Percentiles rank a stretch among this genome's conserved stretches.
phyloP scores from a whole-genome alignment of 2,113 vertebrate species.

The Rhinolophus sinicus region DNA sequence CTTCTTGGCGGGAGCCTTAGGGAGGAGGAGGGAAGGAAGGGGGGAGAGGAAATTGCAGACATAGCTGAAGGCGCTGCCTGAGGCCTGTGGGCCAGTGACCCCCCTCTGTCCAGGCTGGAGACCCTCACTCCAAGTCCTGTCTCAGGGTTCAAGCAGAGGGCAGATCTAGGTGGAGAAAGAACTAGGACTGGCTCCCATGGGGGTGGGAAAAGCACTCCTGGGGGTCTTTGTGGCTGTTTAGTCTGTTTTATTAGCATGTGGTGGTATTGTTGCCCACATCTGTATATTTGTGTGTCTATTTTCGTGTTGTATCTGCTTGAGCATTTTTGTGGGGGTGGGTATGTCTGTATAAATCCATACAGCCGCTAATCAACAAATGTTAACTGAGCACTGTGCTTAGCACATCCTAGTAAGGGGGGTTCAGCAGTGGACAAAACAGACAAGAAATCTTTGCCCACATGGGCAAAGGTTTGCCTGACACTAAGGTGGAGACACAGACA shows the following conservation, averaged over 20 bases:
- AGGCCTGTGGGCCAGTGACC: conserved; percentile 49
- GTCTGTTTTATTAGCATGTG: neutral
- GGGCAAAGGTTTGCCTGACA: neutral
- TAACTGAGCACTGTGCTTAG: neutral
- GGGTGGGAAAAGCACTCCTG: neutral
- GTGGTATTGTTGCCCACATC: neutral
- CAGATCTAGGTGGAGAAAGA: conserved; percentile 40
- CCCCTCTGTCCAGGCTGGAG: neutral
- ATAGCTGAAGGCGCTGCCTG: conserved; percentile 87
- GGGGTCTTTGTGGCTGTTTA: neutral
- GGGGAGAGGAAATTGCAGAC: conserved; percentile 87
- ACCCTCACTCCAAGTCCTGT: neutral
- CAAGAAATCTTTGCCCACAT: neutral
- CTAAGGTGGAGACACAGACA: neutral
- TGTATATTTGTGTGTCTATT: neutral
- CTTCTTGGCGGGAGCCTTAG: conserved; percentile 87
- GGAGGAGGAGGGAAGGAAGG: conserved; percentile 74
- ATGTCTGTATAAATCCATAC: neutral
- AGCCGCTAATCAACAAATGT: neutral
- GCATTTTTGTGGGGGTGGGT: neutral
- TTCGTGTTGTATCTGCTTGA: neutral
- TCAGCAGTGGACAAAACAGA: neutral
- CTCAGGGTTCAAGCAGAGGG: conserved; percentile 51
- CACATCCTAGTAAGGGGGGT: neutral
- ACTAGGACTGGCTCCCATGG: neutral